These are phyloP conservation scores for Rhysida immarginata DNA, from an alignment of 1,140 invertebrate species.

Conservation along the genomic window DNA sequence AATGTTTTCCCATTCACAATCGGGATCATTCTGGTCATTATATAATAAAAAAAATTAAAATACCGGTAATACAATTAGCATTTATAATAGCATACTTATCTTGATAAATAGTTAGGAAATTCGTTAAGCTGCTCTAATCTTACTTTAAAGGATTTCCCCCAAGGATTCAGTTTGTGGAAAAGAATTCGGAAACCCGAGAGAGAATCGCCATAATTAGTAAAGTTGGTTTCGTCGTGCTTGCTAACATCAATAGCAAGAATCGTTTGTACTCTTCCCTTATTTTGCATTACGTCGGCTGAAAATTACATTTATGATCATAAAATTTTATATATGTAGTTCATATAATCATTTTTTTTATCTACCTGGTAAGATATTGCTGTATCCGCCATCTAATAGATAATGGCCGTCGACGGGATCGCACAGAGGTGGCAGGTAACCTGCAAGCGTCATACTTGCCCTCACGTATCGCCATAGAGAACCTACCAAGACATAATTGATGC, in stretches of 20 bases:
- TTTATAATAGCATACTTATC: no score
- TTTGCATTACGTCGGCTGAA: conserved; percentile 89
- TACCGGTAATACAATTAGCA: no score
- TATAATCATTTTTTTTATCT: background rate
- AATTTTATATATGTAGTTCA: background rate
- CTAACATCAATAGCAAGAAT: conserved; percentile 97
- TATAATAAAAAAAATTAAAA: no score
- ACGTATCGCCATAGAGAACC: conserved; percentile 97
- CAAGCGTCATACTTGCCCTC: conserved; percentile 95
- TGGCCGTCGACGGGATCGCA: conserved; percentile 97
- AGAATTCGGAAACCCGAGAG: conserved; percentile 96
- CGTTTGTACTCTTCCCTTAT: conserved; percentile 61
- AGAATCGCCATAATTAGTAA: conserved; percentile 96
- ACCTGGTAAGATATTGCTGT: conserved; percentile 99
- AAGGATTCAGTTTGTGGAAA: conserved; percentile 91
- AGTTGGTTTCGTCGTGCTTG: conserved; percentile 85
- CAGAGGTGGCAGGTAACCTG: conserved; percentile 94
- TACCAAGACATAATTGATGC: no score
- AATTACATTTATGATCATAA: conserved; percentile 1
- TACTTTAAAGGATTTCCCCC: no score
- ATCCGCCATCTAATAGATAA: conserved; percentile 96
- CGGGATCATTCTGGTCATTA: no score
- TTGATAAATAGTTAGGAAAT: no score
- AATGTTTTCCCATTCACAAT: no score
- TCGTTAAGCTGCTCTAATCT: no score